phyloP scores from a whole-genome alignment of 2,888 invertebrate species.

The Morpho achilles region DNA sequence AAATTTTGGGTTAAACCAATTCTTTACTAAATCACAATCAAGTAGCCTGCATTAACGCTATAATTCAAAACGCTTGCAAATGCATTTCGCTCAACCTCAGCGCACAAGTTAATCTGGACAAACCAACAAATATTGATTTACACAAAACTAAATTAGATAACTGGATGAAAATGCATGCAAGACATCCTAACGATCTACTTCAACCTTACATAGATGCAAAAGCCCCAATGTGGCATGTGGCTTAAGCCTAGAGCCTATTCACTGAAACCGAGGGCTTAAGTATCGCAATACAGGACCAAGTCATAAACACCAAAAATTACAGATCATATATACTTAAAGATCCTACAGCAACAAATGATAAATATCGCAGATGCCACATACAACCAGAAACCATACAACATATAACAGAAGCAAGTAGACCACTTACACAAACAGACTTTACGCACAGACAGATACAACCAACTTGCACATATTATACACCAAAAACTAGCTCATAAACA shows the following conservation, averaged over 20 bases:
- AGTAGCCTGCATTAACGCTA: slow-evolving; percentile 12
- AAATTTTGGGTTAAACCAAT: slow-evolving; percentile 6
- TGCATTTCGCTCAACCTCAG: slow-evolving; percentile 13
- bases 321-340: slow-evolving; percentile 16
- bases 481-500: too few relatives aligned
- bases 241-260: slow-evolving; percentile 21
- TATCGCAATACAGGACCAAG: slow-evolving; percentile 31
- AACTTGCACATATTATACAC: too few relatives aligned
- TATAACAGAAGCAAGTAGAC: slow-evolving; percentile 24
- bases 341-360: slow-evolving; percentile 7
- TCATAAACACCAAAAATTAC: slow-evolving; percentile 13
- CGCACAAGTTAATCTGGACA: neutral
- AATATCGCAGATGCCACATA: slow-evolving; percentile 20
- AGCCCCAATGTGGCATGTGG: slow-evolving; percentile 13
- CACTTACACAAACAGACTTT: slow-evolving; percentile 23
- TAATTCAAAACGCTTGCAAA: slow-evolving; percentile 6
- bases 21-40: slow-evolving; percentile 8
- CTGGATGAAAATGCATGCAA: slow-evolving; percentile 12
- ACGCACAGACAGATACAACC: slow-evolving; percentile 24
- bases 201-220: slow-evolving; percentile 4
- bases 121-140: neutral
- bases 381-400: slow-evolving; percentile 27
- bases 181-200: slow-evolving; percentile 12
- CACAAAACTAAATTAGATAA: slow-evolving; percentile 2
- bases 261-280: slow-evolving; percentile 29